Percentiles rank a stretch among this genome's conserved stretches.
Evolutionary conservation across 1,140 invertebrate genomes (phyloP).

Genomic region (Bursaphelenchus mucronatus): DNA sequence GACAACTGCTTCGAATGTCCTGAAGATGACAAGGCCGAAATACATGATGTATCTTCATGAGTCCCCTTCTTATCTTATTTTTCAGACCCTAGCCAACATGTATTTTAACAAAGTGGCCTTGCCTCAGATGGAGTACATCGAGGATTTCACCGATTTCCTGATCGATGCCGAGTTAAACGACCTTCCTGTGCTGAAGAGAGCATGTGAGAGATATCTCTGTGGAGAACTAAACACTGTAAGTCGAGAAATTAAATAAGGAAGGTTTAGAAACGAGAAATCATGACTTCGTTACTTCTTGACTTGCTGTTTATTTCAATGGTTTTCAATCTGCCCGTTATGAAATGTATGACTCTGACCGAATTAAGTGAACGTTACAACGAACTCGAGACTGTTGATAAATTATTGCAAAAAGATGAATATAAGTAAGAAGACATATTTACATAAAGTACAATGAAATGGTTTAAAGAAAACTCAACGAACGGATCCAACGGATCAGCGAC

Average conservation of each 20-base stretch:
- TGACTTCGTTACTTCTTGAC: slow-evolving; percentile 53
- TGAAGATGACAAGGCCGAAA: slow-evolving; percentile 54
- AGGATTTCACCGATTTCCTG: slow-evolving; percentile 59
- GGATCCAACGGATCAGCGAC: slow-evolving; percentile 52
- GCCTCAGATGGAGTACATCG: slow-evolving; percentile 58
- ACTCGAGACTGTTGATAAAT: slow-evolving; percentile 43
- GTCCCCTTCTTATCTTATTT: slow-evolving; percentile 13
- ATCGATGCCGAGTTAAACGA: slow-evolving; percentile 60
- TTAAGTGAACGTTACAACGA: slow-evolving; percentile 46
- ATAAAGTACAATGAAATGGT: slow-evolving; percentile 7
- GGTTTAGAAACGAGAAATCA: slow-evolving; percentile 16
- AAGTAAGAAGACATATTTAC: slow-evolving; percentile 30
- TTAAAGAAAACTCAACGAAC: slow-evolving; percentile 53
- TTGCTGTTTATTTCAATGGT: slow-evolving; percentile 58
- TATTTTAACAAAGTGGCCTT: slow-evolving; percentile 58
- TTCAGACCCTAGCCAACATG: slow-evolving; percentile 55
- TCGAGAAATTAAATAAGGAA: slow-evolving; percentile 6
- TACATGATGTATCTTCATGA: slow-evolving; percentile 50
- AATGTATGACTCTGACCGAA: slow-evolving; percentile 59
- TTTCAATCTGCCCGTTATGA: slow-evolving; percentile 58
- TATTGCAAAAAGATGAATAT: slow-evolving; percentile 57
- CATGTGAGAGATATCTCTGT: slow-evolving; percentile 57
- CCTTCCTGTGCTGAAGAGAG: slow-evolving; percentile 55
- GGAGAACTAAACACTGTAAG: slow-evolving; percentile 55
- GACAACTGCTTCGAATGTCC: slow-evolving; percentile 51